phyloP scores from a whole-genome alignment of 2,113 vertebrate species.

The Cathartes aura region DNA sequence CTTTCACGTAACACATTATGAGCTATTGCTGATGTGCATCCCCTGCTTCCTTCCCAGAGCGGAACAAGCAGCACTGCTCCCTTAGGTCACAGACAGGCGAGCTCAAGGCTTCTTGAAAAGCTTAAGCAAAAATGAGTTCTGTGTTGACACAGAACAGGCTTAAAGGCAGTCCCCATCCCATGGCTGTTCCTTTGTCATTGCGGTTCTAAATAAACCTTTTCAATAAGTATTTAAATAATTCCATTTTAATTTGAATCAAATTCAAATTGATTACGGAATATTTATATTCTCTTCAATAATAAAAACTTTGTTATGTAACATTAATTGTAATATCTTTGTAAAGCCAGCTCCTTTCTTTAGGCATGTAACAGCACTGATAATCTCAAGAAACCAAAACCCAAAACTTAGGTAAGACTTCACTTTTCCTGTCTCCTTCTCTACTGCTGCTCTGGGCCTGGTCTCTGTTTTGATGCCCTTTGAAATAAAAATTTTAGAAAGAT shows the following conservation, averaged over 20 bases:
- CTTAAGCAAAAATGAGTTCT: not conserved
- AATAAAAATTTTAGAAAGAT: not conserved
- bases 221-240: not conserved
- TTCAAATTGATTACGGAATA: not conserved
- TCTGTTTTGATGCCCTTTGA: not conserved
- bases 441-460: not conserved
- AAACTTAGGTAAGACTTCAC: not conserved
- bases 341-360: not conserved
- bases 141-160: not conserved
- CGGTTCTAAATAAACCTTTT: not conserved
- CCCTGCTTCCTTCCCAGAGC: not conserved
- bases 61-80: not conserved
- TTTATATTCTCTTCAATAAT: not conserved
- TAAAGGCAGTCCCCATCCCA: not conserved
- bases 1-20: not conserved
- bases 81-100: not conserved
- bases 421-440: not conserved
- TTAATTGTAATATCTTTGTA: not conserved
- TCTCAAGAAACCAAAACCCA: not conserved
- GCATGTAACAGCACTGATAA: not conserved
- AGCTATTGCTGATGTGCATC: not conserved
- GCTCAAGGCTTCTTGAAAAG: not conserved
- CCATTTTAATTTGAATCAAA: not conserved
- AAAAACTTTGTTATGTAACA: not conserved
- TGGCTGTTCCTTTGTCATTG: not conserved